Conservation (phyloP, 1,140 invertebrate species). For the Hycleus cichorii region DNA sequence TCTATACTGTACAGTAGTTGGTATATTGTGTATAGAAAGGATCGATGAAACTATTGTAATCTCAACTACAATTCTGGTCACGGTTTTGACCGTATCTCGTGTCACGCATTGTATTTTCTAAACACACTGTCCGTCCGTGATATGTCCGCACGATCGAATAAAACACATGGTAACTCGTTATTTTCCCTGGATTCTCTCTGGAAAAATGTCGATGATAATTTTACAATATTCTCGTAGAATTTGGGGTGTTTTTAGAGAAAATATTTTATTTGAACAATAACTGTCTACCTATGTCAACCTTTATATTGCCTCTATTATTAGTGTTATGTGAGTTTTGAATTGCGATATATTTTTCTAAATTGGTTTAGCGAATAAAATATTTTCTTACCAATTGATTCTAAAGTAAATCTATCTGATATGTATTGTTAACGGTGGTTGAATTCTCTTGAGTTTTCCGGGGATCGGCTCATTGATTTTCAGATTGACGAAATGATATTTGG, state of each 20-base stretch:
- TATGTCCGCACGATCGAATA: conserved; percentile 29
- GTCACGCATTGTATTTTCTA: conserved; percentile 32
- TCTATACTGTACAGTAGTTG: too few relatives aligned
- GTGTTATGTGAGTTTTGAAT: too few relatives aligned
- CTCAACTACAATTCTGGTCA: conserved; percentile 23
- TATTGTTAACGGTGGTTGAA: too few relatives aligned
- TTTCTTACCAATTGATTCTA: too few relatives aligned
- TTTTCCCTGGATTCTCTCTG: not conserved
- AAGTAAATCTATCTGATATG: too few relatives aligned
- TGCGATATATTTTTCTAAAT: too few relatives aligned
- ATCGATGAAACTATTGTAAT: conserved; percentile 28
- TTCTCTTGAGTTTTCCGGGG: too few relatives aligned
- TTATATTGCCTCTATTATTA: too few relatives aligned
- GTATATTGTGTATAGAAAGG: conserved; percentile 14
- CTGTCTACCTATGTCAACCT: not conserved
- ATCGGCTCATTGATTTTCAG: too few relatives aligned
- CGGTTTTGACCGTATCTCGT: conserved; percentile 31
- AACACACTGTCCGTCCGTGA: conserved; percentile 32
- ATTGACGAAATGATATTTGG: too few relatives aligned
- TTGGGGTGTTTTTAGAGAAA: not conserved
- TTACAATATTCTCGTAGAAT: not conserved
- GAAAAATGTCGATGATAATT: conserved; percentile 1
- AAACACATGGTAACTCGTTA: conserved; percentile 7
- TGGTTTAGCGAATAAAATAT: too few relatives aligned
- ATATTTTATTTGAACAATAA: not conserved